Evolutionary conservation across 2,888 invertebrate species (phyloP), one percentile per base, ranked within the genome.

Genomic region (Mayetiola destructor): DNA sequence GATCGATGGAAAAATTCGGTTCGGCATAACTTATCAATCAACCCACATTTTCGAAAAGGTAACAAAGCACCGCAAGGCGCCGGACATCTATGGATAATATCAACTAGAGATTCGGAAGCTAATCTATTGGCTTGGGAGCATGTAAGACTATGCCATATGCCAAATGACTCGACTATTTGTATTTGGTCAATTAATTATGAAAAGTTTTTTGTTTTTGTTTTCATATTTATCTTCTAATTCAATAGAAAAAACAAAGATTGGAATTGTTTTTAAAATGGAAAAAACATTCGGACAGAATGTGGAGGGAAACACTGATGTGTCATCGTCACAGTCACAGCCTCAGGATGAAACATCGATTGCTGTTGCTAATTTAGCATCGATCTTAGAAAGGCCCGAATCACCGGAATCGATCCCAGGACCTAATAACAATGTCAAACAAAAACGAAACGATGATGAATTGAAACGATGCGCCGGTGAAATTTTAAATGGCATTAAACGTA

Each of bases 1-100:
- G 91, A 91, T 68, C 81, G 90, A 64, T 91, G 91, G 91, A 92
- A 92, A 73, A 92, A 92, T 68, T 91, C 90, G 0, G 90, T 92
- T 1, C 77, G 91, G 62, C 91, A 91, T 71, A 92, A 92, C 70
- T 75, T 92, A 16, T 90, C 90, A 35, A 92, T 92, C 67, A 92
- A 91, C 73, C 91, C 91, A 0, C 90, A 91, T 72, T 92, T 92
- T 69, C 79, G 84, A 40, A 91, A 92, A 71, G 90, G 90, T 0
- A 82, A 83, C 14, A 84, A 91, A 64, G 88, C 90, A 0, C 79
- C 87, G 0, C 88, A 89, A 64, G 91, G 91, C 2, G 89, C 89
- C 2, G 91, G 91, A 0, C 91, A 92, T 69, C 77, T 90, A 37
- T 92, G 91, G 91, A 88, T 88, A 0, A 80, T 91, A 42, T 88